A percentile compares a stretch with the other conserved stretches of the same genome.
Evolutionary conservation across 1,140 invertebrate genomes (phyloP).

Genomic region (Elysia chlorotica): DNA sequence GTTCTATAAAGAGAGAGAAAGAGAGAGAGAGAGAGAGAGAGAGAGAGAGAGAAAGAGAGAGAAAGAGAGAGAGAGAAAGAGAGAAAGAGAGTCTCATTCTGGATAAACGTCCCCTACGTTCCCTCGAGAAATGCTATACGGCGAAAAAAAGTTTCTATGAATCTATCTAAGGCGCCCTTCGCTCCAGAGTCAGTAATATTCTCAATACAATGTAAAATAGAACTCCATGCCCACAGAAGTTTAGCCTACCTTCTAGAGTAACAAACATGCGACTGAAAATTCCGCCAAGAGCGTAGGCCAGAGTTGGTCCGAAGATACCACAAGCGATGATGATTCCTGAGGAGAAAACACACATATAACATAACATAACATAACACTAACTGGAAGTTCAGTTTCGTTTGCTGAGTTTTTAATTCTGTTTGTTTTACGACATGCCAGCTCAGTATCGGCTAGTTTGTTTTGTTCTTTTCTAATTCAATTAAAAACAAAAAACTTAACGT

Average conservation of each 20-base stretch:
- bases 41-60: slow-evolving; percentile 5
- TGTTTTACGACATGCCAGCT: too few species aligned
- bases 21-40: slow-evolving; percentile 1
- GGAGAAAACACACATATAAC: background rate
- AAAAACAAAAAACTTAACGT: too few species aligned
- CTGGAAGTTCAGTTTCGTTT: too few species aligned
- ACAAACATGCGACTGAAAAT: slow-evolving; percentile 40
- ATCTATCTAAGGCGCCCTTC: background rate
- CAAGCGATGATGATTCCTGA: slow-evolving; percentile 34
- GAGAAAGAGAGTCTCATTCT: background rate
- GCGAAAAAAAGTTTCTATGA: background rate
- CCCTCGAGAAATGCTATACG: background rate
- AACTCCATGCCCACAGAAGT: background rate
- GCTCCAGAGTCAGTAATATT: background rate
- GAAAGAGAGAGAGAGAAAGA: background rate
- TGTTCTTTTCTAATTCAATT: too few species aligned
- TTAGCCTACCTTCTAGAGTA: slow-evolving; percentile 36
- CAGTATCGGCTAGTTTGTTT: too few species aligned
- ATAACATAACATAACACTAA: too few species aligned
- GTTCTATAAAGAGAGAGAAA: background rate
- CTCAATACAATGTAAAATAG: background rate
- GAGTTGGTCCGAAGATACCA: slow-evolving; percentile 40
- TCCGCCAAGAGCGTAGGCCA: slow-evolving; percentile 38
- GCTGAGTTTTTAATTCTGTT: too few species aligned
- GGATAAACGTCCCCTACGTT: background rate